Conservation (phyloP, 2,113 vertebrate species). For the Podarcis raffonei region DNA sequence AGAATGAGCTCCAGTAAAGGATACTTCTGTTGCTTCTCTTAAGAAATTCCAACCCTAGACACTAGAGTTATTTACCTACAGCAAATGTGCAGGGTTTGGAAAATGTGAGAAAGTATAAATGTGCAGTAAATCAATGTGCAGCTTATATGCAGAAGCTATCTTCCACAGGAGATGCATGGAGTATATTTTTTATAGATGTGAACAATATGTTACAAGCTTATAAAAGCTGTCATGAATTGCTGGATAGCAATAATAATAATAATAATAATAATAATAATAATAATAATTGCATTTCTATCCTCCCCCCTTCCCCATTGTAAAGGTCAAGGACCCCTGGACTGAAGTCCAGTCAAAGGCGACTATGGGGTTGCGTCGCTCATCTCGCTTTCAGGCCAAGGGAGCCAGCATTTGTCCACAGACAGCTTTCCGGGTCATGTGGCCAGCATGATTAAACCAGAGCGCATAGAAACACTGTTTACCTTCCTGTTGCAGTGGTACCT, state of each 20-base stretch:
- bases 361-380: too few relatives aligned
- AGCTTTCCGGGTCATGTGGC: too few relatives aligned
- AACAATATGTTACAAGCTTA: slow-evolving; percentile 28
- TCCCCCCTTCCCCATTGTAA: too few relatives aligned
- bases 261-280: too few relatives aligned
- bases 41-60: not conserved
- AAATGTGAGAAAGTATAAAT: not conserved
- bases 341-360: too few relatives aligned
- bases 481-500: too few relatives aligned
- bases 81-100: not conserved
- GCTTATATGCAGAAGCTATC: not conserved
- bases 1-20: not conserved
- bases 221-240: slow-evolving; percentile 9
- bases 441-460: too few relatives aligned
- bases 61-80: not conserved
- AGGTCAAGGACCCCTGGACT: too few relatives aligned
- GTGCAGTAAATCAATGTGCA: not conserved
- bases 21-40: not conserved
- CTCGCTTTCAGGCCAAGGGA: too few relatives aligned
- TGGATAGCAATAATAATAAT: not conserved
- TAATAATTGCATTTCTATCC: too few relatives aligned
- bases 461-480: too few relatives aligned
- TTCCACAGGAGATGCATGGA: not conserved
- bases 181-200: not conserved
- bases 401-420: too few relatives aligned